These are phyloP conservation scores for Brachyalestes nurse DNA, from an alignment of 2,797 vertebrate genomes.

Conservation along the genomic window DNA sequence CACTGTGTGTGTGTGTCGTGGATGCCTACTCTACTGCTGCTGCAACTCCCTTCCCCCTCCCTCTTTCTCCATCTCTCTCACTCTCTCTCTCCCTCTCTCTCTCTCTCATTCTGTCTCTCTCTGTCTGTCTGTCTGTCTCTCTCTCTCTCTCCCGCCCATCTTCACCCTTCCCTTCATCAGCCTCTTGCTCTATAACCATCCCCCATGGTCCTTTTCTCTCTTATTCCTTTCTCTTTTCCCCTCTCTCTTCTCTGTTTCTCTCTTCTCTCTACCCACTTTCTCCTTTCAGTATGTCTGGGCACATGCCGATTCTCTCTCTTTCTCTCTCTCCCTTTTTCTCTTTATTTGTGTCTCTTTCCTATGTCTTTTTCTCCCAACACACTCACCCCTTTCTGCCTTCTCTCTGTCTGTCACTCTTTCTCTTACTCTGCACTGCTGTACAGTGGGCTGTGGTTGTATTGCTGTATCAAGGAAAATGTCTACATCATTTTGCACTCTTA, in stretches of 20 bases:
- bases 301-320: too few species aligned
- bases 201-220: slow-evolving; percentile 32
- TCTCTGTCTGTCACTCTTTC: slow-evolving; percentile 7
- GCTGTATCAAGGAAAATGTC: background rate
- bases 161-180: slow-evolving; percentile 34
- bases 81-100: background rate
- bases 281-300: background rate
- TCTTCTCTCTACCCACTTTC: background rate
- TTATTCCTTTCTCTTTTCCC: background rate
- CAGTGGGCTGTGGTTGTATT: background rate
- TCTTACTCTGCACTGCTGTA: slow-evolving; percentile 3
- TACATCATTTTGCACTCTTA: slow-evolving; percentile 16
- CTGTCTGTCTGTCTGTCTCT: background rate
- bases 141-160: slow-evolving; percentile 16
- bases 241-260: background rate
- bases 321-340: background rate
- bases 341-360: background rate
- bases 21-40: slow-evolving; percentile 31
- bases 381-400: background rate
- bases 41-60: slow-evolving; percentile 33
- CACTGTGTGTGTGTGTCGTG: slow-evolving; percentile 32
- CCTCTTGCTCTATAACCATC: slow-evolving; percentile 37
- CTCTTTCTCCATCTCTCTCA: background rate
- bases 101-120: background rate
- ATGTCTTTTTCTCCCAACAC: too few species aligned